Percentiles rank a stretch among this genome's conserved stretches.
Conservation (phyloP, 64 coral and sea anemone species). For the Montipora capricornis region DNA sequence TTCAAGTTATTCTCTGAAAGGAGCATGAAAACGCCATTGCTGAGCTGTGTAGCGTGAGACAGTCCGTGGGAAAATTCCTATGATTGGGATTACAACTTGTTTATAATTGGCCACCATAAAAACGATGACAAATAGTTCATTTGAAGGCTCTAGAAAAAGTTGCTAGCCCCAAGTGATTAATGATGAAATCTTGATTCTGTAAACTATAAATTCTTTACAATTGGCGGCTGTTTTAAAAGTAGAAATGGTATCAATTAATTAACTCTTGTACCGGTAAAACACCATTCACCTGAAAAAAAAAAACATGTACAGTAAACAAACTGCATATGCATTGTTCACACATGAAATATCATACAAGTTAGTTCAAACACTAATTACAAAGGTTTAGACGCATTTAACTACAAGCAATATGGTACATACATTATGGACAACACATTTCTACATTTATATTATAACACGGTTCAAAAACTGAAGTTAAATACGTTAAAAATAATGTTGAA, state of each 20-base stretch:
- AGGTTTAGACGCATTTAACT: too few relatives aligned
- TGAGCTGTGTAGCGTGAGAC: background rate
- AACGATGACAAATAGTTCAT: background rate
- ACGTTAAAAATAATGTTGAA: too few relatives aligned
- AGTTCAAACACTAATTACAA: too few relatives aligned
- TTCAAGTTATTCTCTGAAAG: background rate
- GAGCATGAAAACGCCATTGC: constrained; percentile 54
- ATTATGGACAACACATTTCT: too few relatives aligned
- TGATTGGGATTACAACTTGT: background rate
- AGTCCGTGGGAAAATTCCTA: constrained; percentile 6
- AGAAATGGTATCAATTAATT: background rate
- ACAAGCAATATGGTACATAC: too few relatives aligned
- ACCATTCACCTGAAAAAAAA: too few relatives aligned
- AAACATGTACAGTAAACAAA: too few relatives aligned
- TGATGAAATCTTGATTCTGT: background rate
- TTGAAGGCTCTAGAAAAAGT: background rate
- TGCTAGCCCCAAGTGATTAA: background rate
- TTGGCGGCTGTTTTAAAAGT: background rate
- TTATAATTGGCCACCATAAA: background rate
- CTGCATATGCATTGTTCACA: too few relatives aligned
- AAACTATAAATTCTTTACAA: background rate
- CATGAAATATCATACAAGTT: too few relatives aligned
- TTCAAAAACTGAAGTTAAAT: too few relatives aligned
- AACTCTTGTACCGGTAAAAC: background rate
- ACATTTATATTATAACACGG: too few relatives aligned